These are phyloP conservation scores for Halictus quadricinctus DNA, from an alignment of 2,888 invertebrate genomes.

Conservation along the genomic window DNA sequence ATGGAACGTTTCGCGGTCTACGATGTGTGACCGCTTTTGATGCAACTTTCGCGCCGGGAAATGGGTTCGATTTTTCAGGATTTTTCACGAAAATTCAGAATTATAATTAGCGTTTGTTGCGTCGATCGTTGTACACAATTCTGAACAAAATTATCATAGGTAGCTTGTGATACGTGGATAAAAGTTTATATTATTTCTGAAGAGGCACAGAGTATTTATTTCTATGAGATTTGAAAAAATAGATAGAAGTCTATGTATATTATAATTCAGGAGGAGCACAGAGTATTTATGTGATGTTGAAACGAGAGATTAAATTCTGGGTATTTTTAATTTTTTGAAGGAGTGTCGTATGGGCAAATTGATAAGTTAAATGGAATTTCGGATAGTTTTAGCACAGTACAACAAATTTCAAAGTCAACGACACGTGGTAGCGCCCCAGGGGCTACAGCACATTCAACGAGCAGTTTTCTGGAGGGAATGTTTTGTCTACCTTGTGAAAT, in stretches of 20 bases:
- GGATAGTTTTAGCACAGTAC: neutral
- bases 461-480: neutral
- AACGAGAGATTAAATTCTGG: too few species aligned
- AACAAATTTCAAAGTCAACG: constrained; percentile 6
- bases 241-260: too few species aligned
- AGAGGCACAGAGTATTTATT: too few species aligned
- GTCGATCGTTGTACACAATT: neutral
- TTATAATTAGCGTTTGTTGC: neutral
- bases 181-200: too few species aligned
- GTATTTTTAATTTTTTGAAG: neutral
- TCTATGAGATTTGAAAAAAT: too few species aligned
- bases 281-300: too few species aligned
- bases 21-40: neutral
- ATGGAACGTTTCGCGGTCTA: constrained; percentile 10
- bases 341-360: neutral
- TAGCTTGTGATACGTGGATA: too few species aligned
- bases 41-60: neutral
- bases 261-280: too few species aligned
- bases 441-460: neutral
- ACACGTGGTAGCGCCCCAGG: neutral
- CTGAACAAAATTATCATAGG: neutral
- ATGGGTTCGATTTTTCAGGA: neutral
- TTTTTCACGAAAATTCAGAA: neutral
- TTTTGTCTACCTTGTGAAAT: constrained; percentile 16
- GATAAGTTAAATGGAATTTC: neutral